Evolutionary conservation across 2,113 vertebrate species (phyloP).

Genomic region (Pituophis catenifer): DNA sequence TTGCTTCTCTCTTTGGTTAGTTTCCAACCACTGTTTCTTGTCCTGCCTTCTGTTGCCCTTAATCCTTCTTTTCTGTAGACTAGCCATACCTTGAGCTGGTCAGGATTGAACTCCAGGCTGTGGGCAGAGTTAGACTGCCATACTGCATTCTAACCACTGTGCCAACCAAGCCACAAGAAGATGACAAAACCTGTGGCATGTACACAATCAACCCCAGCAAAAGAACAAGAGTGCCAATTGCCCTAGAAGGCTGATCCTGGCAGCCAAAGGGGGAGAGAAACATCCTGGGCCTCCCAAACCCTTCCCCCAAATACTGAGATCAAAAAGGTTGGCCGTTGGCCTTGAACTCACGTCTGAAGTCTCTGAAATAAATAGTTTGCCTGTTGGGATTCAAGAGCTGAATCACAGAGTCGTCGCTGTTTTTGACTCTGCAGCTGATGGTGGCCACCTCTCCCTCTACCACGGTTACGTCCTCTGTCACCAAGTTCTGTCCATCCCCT

Average conservation of each 20-base stretch:
- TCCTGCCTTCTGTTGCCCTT: not conserved
- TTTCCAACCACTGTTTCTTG: not conserved
- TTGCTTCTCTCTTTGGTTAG: not conserved
- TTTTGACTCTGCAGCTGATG: constrained; percentile 86
- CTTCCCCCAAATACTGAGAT: not conserved
- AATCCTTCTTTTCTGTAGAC: not conserved
- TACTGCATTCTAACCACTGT: not conserved
- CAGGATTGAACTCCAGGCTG: not conserved
- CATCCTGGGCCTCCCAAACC: not conserved
- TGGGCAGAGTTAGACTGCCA: not conserved
- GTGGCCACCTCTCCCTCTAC: constrained; percentile 81
- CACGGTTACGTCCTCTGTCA: constrained; percentile 85
- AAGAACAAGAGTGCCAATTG: not conserved
- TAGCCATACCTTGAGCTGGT: not conserved
- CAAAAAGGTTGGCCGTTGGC: not conserved
- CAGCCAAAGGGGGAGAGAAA: not conserved
- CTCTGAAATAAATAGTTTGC: constrained; percentile 89
- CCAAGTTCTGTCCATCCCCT: constrained; percentile 88
- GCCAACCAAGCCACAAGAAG: not conserved
- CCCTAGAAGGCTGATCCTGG: not conserved
- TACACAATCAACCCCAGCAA: not conserved
- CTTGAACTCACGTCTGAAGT: constrained; percentile 89
- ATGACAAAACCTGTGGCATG: not conserved
- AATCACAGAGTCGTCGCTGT: constrained; percentile 95
- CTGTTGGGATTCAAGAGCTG: constrained; percentile 98